phyloP scores from a whole-genome alignment of 2,113 vertebrate species.

The Salvelinus alpinus region DNA sequence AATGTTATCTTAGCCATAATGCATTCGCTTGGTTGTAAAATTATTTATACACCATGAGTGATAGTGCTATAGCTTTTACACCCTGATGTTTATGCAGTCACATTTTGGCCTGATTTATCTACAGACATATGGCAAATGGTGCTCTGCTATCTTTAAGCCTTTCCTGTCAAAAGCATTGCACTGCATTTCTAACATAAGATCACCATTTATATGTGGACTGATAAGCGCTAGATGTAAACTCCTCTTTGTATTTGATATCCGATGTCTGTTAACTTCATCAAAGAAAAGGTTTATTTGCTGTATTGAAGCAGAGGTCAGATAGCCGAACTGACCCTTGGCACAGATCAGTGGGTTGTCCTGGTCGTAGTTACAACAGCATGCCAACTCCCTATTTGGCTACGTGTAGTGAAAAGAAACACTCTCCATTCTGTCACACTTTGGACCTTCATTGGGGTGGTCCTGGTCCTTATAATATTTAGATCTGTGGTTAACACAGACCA shows the following conservation, averaged over 20 bases:
- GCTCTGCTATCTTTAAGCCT: too few relatives aligned
- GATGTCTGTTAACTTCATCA: conserved; percentile 22
- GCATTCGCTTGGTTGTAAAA: not conserved
- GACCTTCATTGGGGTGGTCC: not conserved
- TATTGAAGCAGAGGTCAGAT: conserved; percentile 25
- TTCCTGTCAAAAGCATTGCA: not conserved
- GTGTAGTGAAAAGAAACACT: conserved; percentile 37
- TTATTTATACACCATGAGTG: not conserved
- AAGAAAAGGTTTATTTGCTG: not conserved
- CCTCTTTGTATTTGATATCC: not conserved
- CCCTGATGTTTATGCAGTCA: not conserved
- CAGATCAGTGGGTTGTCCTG: conserved; percentile 28
- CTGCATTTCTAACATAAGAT: not conserved
- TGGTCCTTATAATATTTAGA: not conserved
- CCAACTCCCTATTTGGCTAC: conserved; percentile 38
- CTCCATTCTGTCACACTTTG: conserved; percentile 28
- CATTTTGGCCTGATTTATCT: not conserved
- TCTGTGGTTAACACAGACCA: not conserved
- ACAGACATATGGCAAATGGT: not conserved
- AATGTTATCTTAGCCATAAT: not conserved
- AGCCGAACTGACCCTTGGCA: conserved; percentile 17
- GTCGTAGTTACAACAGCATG: not conserved
- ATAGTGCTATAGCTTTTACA: not conserved
- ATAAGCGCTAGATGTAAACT: not conserved
- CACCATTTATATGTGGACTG: not conserved